phyloP scores from a whole-genome alignment of 2,888 invertebrate genomes.

The Agrochola lychnidis region DNA sequence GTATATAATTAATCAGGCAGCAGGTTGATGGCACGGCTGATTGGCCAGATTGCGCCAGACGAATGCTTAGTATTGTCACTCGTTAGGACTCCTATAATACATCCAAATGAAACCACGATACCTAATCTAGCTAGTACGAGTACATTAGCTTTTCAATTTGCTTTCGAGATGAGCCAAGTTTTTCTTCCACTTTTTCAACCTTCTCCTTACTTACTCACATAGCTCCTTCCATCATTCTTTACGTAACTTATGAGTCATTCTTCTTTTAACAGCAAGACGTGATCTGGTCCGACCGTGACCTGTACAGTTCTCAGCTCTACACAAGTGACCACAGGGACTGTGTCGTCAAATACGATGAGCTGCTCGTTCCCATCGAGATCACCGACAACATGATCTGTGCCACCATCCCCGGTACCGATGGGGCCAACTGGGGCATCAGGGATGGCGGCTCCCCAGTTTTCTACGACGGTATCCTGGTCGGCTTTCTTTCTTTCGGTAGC shows the following conservation, averaged over 20 bases:
- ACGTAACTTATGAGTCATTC: background rate
- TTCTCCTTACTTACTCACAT: background rate
- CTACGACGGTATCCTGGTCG: conserved; percentile 76
- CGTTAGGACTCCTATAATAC: background rate
- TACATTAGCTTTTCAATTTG: background rate
- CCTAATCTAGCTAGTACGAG: background rate
- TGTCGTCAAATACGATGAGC: conserved; percentile 69
- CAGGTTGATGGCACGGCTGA: background rate
- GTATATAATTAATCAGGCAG: background rate
- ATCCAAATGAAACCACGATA: background rate
- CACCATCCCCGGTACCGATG: conserved; percentile 62
- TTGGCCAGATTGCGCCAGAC: background rate
- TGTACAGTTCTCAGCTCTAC: conserved; percentile 74
- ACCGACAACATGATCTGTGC: conserved; percentile 78
- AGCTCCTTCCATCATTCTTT: background rate
- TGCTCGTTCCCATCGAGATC: conserved; percentile 48
- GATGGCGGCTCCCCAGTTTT: conserved; percentile 85
- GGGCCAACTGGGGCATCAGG: conserved; percentile 69
- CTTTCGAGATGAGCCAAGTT: background rate
- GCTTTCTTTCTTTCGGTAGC: conserved; percentile 57
- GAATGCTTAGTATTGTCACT: background rate
- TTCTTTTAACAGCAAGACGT: conserved; percentile 67
- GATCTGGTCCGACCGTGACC: conserved; percentile 58
- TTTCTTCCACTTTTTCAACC: background rate
- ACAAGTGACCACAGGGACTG: conserved; percentile 77